Base-by-base conservation (phyloP, 2,797 vertebrate species). In the Poecilia velifera region DNA sequence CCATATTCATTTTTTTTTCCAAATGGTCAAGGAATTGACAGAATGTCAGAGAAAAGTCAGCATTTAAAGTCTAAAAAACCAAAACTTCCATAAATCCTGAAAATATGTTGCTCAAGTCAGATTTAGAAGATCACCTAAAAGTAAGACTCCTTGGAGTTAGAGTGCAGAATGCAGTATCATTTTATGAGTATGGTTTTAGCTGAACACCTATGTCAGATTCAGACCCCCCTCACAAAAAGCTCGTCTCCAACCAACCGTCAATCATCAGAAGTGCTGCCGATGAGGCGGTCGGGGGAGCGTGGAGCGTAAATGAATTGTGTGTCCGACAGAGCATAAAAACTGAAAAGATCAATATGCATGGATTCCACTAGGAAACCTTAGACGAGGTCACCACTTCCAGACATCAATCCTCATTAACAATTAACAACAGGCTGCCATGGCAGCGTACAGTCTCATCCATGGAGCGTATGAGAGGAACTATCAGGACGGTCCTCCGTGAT, bases 371-470 rank as follows among this genome's bases (percentile, higher is more conserved):
- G 86, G 94, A 95, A 95, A 96, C 93, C 88, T 83, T 89, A 95
- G 80, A 93, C 93, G 92, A 95, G 93, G 94, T 95, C 93, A 92
- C 89, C 91, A 90, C 91, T 91, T 90, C 77, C 78, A 89, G 94
- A 94, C 89, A 96, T 94, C 94, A 93, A 94, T 94, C 94, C 94
- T 95, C 94, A 96, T 96, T 94, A 96, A 96, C 86, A 93, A 96
- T 96, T 96, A 92, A 96, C 90, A 89, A 89, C 82, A 83, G 89
- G 88, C 91, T 82, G 87, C 89, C 84, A 89, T 84, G 82, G 90
- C 87, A 75, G 71, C 66, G 18, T 83, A 62, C 77, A 73, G 78
- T 59, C 82, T 72, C 85, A 74, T 82, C 73, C 71, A 20, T 53
- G 39, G 55, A 79, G 73, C 68, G 72, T 83, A 82, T 74, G 66